These are phyloP conservation scores for Spisula solida DNA, from an alignment of 2,888 invertebrate species.

Conservation along the genomic window DNA sequence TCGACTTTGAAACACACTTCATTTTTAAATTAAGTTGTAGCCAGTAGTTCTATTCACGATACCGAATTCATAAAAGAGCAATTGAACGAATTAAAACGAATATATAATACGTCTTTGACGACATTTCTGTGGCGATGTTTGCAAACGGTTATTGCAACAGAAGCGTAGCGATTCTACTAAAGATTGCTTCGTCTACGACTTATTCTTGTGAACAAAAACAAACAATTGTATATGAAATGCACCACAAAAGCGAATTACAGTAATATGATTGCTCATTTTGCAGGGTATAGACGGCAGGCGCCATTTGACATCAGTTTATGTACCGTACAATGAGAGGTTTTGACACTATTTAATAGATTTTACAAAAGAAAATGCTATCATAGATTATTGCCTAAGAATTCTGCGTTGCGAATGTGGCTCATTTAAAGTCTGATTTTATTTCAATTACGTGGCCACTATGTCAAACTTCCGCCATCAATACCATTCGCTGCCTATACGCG, in stretches of 20 bases:
- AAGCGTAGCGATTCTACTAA: not conserved
- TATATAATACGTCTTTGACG: constrained; percentile 21
- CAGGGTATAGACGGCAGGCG: not conserved
- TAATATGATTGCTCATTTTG: constrained; percentile 13
- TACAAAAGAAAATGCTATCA: constrained; percentile 1
- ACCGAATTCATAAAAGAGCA: constrained; percentile 8
- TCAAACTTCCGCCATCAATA: not conserved
- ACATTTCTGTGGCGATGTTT: constrained; percentile 32
- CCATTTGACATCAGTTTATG: constrained; percentile 15
- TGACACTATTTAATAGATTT: constrained; percentile 26
- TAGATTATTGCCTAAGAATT: constrained; percentile 5
- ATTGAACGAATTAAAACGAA: constrained; percentile 6
- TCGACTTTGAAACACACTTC: constrained; percentile 44
- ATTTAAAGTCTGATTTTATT: too few relatives aligned
- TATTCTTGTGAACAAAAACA: constrained; percentile 22
- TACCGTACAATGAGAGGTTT: not conserved
- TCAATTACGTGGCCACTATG: not conserved
- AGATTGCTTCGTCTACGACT: not conserved
- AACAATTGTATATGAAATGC: constrained; percentile 1
- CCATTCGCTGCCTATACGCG: not conserved
- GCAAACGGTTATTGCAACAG: constrained; percentile 28
- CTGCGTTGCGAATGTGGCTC: not conserved
- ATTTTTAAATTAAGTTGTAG: constrained; percentile 43
- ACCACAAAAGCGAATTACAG: constrained; percentile 3
- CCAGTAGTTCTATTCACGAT: constrained; percentile 28